These are phyloP conservation scores for Lynx canadensis DNA, from an alignment of 2,113 vertebrate genomes.

Conservation along the genomic window DNA sequence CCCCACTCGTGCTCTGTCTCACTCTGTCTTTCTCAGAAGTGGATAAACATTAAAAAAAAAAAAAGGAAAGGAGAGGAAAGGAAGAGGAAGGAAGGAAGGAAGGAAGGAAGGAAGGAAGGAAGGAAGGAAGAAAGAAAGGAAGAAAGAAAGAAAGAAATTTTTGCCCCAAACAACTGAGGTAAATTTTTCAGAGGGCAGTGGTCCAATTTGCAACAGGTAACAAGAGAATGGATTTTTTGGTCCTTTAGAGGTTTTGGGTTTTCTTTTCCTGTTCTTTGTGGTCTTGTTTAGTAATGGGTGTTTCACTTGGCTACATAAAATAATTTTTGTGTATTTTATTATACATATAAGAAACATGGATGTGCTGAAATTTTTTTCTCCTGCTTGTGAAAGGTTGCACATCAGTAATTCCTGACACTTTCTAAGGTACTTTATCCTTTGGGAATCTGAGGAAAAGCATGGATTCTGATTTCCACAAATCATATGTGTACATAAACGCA, in stretches of 20 bases:
- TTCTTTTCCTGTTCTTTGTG: neutral
- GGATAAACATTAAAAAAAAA: too few relatives aligned
- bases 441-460: neutral
- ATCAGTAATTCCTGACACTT: slow-evolving; percentile 7
- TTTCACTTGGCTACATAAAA: neutral
- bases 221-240: neutral
- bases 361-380: neutral
- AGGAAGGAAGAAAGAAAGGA: too few relatives aligned
- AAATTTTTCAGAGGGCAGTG: neutral
- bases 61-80: too few relatives aligned
- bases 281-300: neutral
- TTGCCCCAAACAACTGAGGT: neutral
- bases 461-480: neutral
- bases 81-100: too few relatives aligned
- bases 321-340: neutral
- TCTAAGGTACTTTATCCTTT: neutral
- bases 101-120: too few relatives aligned
- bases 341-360: neutral
- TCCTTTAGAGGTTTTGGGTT: neutral
- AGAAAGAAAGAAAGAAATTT: neutral
- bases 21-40: too few relatives aligned
- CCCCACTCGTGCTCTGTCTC: too few relatives aligned
- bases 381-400: neutral
- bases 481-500: neutral
- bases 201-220: neutral